Evolutionary conservation across 2,113 vertebrate species (phyloP), one percentile per base, ranked within the genome.

Genomic region (Zosterops lateralis): DNA sequence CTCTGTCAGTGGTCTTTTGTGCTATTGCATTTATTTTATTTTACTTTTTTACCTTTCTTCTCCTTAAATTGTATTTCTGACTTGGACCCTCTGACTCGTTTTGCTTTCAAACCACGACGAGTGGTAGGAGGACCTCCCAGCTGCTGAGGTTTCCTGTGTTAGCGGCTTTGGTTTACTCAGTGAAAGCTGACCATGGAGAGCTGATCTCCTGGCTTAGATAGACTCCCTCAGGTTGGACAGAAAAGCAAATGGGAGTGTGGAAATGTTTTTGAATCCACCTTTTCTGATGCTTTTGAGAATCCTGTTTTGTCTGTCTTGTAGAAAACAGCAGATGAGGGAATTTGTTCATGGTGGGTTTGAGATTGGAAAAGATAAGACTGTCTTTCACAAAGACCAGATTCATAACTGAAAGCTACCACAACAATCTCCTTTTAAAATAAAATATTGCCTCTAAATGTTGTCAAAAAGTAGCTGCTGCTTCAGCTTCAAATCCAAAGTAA

Each of bases 401-500:
- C 2, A 7, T 64, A 67, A 93, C 50, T 68, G 57, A 65, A 79
- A 87, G 34, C 28, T 0, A 4, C 67, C 58, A 65, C 31, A 71
- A 38, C 17, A 11, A 14, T 47, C 19, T 26, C 25, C 20, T 83
- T 89, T 79, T 25, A 38, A 92, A 90, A 48, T 21, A 73, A 80
- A 82, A 16, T 7, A 57, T 17, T 80, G n/a, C 13, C 44, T 53
- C n/a, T 60, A 36, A 42, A 9, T 79, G 54, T 82, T 72, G 17
- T 40, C 45, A 80, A 83, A 90, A 26, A 92, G 58, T 36, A 87
- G 29, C 71, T 80, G 34, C 58, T 76, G 62, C 64, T 79, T 87
- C 26, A 40, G 32, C 54, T 91, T 87, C 17, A n/a, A 85, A 73
- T 76, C 20, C 92, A 90, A 89, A 93, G 9, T 60, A 92, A 95